Percentiles rank a stretch among this genome's conserved stretches.
Evolutionary conservation across 2,113 vertebrate genomes (phyloP).

Genomic region (Hippocampus guttulatus): DNA sequence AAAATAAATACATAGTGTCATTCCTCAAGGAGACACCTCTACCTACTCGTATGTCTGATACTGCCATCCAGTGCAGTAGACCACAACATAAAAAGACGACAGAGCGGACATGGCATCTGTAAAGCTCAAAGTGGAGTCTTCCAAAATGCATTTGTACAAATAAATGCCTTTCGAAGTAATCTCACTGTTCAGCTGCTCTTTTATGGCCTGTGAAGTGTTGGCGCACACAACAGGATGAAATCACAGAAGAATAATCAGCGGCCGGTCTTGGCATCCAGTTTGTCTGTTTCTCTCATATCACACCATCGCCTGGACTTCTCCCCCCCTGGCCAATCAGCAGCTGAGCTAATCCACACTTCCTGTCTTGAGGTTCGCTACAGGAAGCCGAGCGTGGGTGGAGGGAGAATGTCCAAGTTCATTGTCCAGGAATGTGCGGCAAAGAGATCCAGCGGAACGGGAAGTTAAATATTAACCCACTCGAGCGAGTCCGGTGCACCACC

Average conservation of each 20-base stretch:
- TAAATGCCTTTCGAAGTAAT: neutral
- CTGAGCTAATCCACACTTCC: slow-evolving; percentile 50
- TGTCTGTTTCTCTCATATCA: slow-evolving; percentile 35
- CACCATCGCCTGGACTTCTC: slow-evolving; percentile 27
- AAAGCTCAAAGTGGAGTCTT: too few species aligned
- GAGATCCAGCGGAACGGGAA: slow-evolving; percentile 29
- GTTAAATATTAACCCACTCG: slow-evolving; percentile 44
- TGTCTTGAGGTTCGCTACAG: slow-evolving; percentile 53
- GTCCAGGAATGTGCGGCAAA: slow-evolving; percentile 52
- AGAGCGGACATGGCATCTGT: too few species aligned
- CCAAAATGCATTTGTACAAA: too few species aligned
- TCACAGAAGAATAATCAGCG: neutral
- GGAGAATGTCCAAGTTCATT: slow-evolving; percentile 52
- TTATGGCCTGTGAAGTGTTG: neutral
- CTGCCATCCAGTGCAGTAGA: too few species aligned
- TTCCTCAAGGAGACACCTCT: too few species aligned
- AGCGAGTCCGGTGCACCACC: neutral
- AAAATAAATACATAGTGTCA: too few species aligned
- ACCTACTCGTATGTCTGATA: too few species aligned
- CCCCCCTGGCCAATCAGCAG: slow-evolving; percentile 43
- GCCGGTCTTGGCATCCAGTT: neutral
- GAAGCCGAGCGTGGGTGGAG: slow-evolving; percentile 43
- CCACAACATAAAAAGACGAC: too few species aligned
- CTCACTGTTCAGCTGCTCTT: neutral
- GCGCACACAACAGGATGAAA: neutral